Conservation (phyloP, 2,797 vertebrate genomes). For the Arremon brunneinucha region DNA sequence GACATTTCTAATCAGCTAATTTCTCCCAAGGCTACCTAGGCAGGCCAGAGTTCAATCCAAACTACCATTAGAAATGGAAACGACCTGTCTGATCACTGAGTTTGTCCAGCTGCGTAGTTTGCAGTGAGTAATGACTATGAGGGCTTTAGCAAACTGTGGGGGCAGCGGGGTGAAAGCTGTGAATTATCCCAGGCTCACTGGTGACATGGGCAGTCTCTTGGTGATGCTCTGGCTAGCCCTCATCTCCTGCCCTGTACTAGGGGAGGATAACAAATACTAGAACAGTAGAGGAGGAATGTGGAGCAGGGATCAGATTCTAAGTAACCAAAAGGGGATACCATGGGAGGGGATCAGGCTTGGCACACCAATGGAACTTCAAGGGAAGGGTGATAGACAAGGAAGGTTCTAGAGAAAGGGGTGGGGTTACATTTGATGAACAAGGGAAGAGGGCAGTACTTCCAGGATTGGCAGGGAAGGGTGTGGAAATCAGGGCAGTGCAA, state of each 20-base stretch:
- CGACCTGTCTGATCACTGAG: constrained; percentile 35
- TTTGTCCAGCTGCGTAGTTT: constrained; percentile 56
- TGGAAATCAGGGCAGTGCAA: not conserved
- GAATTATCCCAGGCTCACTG: not conserved
- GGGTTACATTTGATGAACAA: not conserved
- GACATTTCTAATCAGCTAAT: constrained; percentile 47
- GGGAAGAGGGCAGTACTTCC: not conserved
- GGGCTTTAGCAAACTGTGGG: not conserved
- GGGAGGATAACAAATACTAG: not conserved
- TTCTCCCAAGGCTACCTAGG: constrained; percentile 22
- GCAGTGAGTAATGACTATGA: constrained; percentile 46
- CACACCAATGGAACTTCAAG: not conserved
- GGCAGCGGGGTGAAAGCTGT: not conserved
- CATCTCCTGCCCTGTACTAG: not conserved
- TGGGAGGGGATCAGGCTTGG: not conserved
- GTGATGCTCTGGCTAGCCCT: not conserved
- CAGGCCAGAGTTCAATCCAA: constrained; percentile 28
- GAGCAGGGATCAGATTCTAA: not conserved
- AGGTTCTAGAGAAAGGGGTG: not conserved
- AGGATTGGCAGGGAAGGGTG: not conserved
- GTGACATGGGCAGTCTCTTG: not conserved
- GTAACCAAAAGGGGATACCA: not conserved
- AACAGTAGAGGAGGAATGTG: not conserved
- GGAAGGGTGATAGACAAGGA: not conserved
- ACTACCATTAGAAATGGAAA: constrained; percentile 50